Base-by-base conservation (phyloP, 1,140 invertebrate species). In the Bombus consobrinus region DNA sequence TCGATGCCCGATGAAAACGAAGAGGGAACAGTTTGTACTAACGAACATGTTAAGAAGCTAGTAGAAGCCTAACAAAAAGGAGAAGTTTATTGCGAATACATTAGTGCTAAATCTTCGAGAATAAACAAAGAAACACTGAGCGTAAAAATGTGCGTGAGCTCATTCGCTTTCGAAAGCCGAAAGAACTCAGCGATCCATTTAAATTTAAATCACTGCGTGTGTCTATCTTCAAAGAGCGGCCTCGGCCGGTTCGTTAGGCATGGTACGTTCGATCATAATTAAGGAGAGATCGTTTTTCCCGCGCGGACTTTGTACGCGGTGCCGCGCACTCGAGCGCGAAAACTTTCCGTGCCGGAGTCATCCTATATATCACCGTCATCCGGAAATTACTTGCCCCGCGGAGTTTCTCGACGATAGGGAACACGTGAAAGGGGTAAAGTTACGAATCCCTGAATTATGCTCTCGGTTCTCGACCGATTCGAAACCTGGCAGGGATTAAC, bases 371-470 rank as follows among this genome's bases (percentile, higher is more conserved):
- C 89, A 88, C 75, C 86, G 86, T 90, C 88, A 85, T 86, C 81
- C 87, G 88, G 90, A 91, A 91, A 91, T 91, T 89, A 90, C 86
- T 87, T 90, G 75, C 71, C 85, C 80, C 73, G 68, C 88, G 76
- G 89, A 89, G 87, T 85, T 89, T 85, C 83, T 66, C 75, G 73
- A 72, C 87, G 85, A 87, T 66, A 81, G 86, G 76, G 86, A 87
- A 84, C 85, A 85, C 81, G 86, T 90, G 80, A 91, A 91, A 87
- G 89, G 90, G 90, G 86, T 87, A 83, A 91, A 87, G 81, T 91
- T 91, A 83, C 83, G 82, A 87, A 91, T 89, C 89, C 85, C 80
- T 85, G 83, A 89, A 89, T 91, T 89, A 91, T 71, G 85, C 85
- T 87, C 80, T 83, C 82, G 73, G 75, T 81, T 81, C 71, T 90